Evolutionary conservation across 2,113 vertebrate genomes (phyloP).

Genomic region (Dryoscopus gambensis): DNA sequence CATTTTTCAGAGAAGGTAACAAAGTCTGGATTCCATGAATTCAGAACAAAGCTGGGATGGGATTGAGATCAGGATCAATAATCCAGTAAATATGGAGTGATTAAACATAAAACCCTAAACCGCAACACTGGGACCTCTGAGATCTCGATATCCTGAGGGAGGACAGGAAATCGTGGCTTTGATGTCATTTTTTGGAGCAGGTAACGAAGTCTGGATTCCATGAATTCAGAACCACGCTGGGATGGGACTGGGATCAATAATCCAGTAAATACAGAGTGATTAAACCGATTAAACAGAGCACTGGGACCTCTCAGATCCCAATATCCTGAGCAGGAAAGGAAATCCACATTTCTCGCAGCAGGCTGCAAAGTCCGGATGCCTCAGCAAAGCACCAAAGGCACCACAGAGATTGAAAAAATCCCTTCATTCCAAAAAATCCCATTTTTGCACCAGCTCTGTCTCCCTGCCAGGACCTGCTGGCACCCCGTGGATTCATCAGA

Average conservation of each 20-base stretch:
- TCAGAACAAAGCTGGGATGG: not conserved
- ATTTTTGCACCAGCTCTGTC: too few relatives aligned
- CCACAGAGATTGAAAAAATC: too few relatives aligned
- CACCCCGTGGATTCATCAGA: too few relatives aligned
- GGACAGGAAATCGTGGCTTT: not conserved
- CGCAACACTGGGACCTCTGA: not conserved
- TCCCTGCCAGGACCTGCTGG: too few relatives aligned
- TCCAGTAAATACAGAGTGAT: not conserved
- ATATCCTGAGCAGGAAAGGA: too few relatives aligned
- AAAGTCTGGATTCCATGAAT: too few relatives aligned
- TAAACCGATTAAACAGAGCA: not conserved
- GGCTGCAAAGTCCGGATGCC: too few relatives aligned
- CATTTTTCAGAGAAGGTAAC: too few relatives aligned
- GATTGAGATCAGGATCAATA: not conserved
- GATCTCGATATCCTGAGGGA: not conserved
- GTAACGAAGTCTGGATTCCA: not conserved
- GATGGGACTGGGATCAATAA: not conserved
- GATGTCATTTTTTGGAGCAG: not conserved
- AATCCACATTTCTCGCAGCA: too few relatives aligned
- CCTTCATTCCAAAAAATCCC: too few relatives aligned
- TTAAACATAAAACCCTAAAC: not conserved
- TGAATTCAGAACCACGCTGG: fast-evolving
- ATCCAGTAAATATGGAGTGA: not conserved
- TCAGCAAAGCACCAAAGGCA: too few relatives aligned
- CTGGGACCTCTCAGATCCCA: fast-evolving